phyloP scores from a whole-genome alignment of 1,140 invertebrate species.

The Nixonia krombeini region DNA sequence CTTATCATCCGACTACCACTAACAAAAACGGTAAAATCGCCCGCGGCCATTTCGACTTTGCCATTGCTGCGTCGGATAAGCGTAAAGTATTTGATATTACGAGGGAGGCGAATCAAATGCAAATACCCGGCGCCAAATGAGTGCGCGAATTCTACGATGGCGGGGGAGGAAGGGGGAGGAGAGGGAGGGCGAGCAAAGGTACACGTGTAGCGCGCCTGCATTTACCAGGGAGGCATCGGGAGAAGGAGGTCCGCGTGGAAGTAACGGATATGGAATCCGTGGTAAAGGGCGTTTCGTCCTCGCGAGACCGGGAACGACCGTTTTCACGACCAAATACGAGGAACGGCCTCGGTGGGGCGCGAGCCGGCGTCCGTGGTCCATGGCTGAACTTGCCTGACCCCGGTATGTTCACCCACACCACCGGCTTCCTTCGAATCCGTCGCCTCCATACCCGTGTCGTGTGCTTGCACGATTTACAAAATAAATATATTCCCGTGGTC shows the following conservation, averaged over 20 bases:
- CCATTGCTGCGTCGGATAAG: neutral
- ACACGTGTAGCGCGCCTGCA: neutral
- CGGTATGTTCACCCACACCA: constrained; percentile 59
- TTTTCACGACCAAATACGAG: constrained; percentile 31
- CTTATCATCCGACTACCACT: neutral
- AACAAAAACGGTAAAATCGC: neutral
- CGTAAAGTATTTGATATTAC: neutral
- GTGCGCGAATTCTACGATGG: neutral
- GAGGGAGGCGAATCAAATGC: neutral
- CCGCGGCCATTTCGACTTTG: constrained; percentile 1
- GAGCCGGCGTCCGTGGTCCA: constrained; percentile 3
- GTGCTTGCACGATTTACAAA: neutral
- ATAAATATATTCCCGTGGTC: too few relatives aligned
- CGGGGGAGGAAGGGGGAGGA: neutral
- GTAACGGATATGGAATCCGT: constrained; percentile 12
- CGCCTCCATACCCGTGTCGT: constrained; percentile 1
- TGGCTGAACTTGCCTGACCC: constrained; percentile 61
- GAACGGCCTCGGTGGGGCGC: constrained; percentile 7
- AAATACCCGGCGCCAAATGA: neutral
- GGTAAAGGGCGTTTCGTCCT: constrained; percentile 15
- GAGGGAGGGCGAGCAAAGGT: constrained; percentile 1
- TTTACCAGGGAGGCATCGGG: neutral
- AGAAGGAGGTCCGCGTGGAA: neutral
- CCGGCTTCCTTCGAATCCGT: constrained; percentile 46
- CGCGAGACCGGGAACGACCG: constrained; percentile 22